These are phyloP conservation scores for Cheilosia vulpina DNA, from an alignment of 2,888 invertebrate species.

Conservation along the genomic window DNA sequence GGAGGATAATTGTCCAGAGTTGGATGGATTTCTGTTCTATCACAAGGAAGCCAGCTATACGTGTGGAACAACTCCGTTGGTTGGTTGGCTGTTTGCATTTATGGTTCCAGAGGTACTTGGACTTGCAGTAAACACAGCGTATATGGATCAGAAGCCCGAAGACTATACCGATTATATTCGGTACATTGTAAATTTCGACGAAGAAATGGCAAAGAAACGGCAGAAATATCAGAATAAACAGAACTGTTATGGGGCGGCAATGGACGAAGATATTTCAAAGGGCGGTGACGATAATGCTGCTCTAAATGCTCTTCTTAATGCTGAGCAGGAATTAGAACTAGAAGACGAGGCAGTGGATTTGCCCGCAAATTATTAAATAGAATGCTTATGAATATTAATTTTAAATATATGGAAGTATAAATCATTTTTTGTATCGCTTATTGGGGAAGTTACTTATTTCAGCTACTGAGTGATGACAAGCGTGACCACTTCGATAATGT, in stretches of 20 bases:
- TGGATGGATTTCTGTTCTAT: constrained; percentile 97
- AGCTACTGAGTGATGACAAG: too few species aligned
- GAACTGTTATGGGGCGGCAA: background rate
- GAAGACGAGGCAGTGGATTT: constrained; percentile 67
- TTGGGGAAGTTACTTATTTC: background rate
- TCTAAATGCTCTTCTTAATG: constrained; percentile 76
- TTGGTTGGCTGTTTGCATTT: constrained; percentile 95
- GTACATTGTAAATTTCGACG: constrained; percentile 85
- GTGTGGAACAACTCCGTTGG: constrained; percentile 92
- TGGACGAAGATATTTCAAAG: constrained; percentile 55
- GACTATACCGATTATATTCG: constrained; percentile 84
- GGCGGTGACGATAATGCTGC: constrained; percentile 70
- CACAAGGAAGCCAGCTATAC: constrained; percentile 92
- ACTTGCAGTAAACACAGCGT: constrained; percentile 82
- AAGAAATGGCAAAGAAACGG: constrained; percentile 77
- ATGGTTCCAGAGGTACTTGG: constrained; percentile 91
- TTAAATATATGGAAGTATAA: background rate
- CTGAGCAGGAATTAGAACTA: constrained; percentile 77
- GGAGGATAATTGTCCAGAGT: constrained; percentile 82
- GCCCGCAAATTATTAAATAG: background rate
- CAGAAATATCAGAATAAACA: constrained; percentile 2
- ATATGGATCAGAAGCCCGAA: constrained; percentile 83
- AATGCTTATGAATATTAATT: background rate
- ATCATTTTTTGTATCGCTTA: too few species aligned
- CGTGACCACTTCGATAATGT: too few species aligned